These are phyloP conservation scores for Seriola aureovittata DNA, from an alignment of 2,113 vertebrate species.

Conservation along the genomic window DNA sequence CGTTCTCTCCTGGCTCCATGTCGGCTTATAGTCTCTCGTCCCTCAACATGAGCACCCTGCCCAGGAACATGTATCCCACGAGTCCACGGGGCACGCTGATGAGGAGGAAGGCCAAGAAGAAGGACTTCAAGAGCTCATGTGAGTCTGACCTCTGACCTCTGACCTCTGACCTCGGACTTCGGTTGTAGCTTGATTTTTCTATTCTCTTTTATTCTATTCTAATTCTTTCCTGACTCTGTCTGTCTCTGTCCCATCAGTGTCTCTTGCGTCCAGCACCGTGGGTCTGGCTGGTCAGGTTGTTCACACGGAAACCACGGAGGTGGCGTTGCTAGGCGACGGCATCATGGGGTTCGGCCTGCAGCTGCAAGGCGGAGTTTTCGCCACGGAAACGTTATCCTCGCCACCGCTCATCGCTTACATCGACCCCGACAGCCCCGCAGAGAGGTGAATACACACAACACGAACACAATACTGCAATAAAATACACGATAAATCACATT, in stretches of 20 bases:
- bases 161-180: background rate
- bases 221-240: background rate
- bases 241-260: constrained; percentile 84
- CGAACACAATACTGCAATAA: too few species aligned
- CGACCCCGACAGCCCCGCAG: constrained; percentile 96
- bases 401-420: constrained; percentile 98
- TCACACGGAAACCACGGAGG: constrained; percentile 97
- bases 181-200: too few species aligned
- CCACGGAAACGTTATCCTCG: constrained; percentile 97
- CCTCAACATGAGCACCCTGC: constrained; percentile 96
- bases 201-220: background rate
- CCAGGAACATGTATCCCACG: constrained; percentile 96
- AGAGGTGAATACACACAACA: constrained; percentile 85
- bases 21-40: constrained; percentile 99
- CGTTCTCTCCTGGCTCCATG: constrained; percentile 98
- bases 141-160: constrained; percentile 76
- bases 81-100: constrained; percentile 96
- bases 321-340: constrained; percentile 92
- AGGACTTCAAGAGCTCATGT: constrained; percentile 99
- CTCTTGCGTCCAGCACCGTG: constrained; percentile 96
- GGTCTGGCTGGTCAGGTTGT: constrained; percentile 97
- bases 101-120: constrained; percentile 97
- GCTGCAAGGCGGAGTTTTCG: constrained; percentile 97
- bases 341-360: constrained; percentile 97
- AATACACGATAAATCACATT: too few species aligned